Conservation (phyloP, 35 echinoderm and acorn worm genomes). For the Ptychodera flava region DNA sequence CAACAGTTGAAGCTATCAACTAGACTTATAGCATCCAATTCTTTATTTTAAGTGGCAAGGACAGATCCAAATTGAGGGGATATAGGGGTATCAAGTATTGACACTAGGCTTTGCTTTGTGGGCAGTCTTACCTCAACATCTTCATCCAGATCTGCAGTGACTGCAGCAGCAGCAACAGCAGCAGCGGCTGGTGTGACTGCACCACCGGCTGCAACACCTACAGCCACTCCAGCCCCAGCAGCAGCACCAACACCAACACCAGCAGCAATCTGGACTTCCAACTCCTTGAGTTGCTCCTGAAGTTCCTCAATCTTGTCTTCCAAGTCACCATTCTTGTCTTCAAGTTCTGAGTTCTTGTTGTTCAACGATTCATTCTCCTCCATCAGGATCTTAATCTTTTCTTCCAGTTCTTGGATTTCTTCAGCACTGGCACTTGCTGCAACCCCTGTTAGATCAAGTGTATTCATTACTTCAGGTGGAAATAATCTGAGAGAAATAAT, state of each 20-base stretch:
- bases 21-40: too few species aligned
- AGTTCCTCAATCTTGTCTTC: constrained; percentile 52
- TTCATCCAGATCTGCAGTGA: constrained; percentile 59
- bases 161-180: constrained; percentile 14
- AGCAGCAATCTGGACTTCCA: background rate
- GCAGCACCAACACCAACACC: background rate
- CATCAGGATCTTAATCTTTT: constrained; percentile 49
- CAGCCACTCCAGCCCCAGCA: constrained; percentile 1
- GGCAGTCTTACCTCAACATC: constrained; percentile 63
- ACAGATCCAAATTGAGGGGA: too few species aligned
- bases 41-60: too few species aligned
- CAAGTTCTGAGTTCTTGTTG: constrained; percentile 41
- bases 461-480: too few species aligned
- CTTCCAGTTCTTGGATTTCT: constrained; percentile 45
- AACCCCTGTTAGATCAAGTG: background rate
- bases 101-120: too few species aligned
- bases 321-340: constrained; percentile 42
- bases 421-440: constrained; percentile 34
- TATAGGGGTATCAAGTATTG: too few species aligned
- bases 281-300: constrained; percentile 32
- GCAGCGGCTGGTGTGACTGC: background rate
- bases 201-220: constrained; percentile 7
- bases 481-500: too few species aligned
- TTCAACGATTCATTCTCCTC: constrained; percentile 51
- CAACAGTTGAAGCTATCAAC: too few species aligned